phyloP scores from a whole-genome alignment of 2,888 invertebrate species.

The Cataglyphis albicans region DNA sequence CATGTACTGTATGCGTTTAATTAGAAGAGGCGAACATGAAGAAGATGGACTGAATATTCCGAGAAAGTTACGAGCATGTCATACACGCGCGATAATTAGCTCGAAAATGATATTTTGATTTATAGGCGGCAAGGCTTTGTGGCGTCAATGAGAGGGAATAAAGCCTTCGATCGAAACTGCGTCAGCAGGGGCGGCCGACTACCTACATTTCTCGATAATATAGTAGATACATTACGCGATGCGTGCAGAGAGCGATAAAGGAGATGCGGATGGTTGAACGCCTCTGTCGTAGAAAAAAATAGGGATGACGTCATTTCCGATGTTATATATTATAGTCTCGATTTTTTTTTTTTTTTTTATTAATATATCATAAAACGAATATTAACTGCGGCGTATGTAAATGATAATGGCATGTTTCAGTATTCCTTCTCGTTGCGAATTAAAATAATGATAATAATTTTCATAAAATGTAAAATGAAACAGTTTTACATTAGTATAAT shows the following conservation, averaged over 20 bases:
- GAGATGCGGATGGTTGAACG: conserved; percentile 20
- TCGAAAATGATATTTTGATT: conserved; percentile 52
- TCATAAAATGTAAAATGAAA: not conserved
- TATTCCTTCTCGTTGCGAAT: not conserved
- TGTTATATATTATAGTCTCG: conserved; percentile 9
- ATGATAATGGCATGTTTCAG: not conserved
- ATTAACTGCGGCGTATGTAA: not conserved
- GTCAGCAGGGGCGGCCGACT: conserved; percentile 38
- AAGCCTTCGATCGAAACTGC: conserved; percentile 31
- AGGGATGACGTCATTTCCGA: conserved; percentile 33
- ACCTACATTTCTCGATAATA: conserved; percentile 11
- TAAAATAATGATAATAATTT: not conserved
- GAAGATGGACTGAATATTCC: conserved; percentile 27
- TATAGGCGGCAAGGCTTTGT: not conserved
- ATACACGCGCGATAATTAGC: conserved; percentile 14
- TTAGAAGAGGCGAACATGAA: conserved; percentile 13
- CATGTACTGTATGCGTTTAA: not conserved
- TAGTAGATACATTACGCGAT: not conserved
- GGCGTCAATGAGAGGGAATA: conserved; percentile 34
- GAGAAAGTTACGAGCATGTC: conserved; percentile 28
- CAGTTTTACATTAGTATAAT: conserved; percentile 32
- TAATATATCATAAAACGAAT: not conserved
- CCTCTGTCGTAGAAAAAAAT: conserved; percentile 18
- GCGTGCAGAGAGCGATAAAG: not conserved
- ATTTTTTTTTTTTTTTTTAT: not conserved